Conservation (phyloP, 1,140 invertebrate species). For the Drosophila suzukii region DNA sequence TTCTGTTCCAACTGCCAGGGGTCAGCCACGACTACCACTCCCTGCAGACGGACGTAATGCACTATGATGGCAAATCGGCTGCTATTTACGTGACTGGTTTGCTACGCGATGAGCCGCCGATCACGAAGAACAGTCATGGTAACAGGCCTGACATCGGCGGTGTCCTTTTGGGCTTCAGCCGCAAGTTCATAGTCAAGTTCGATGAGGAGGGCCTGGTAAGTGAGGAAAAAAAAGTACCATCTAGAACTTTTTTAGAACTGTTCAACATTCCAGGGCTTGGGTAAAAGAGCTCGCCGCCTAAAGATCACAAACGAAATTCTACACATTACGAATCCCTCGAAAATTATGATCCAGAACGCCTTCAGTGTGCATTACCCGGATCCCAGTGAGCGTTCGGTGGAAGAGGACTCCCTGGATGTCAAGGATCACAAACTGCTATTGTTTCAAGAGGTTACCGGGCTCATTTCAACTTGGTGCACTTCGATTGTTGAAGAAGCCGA, state of each 20-base stretch:
- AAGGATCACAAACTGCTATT: constrained; percentile 65
- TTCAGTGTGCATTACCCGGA: constrained; percentile 51
- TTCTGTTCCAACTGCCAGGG: constrained; percentile 61
- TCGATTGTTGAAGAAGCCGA: constrained; percentile 64
- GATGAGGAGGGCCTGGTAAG: constrained; percentile 33
- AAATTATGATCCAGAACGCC: constrained; percentile 38
- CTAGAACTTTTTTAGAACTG: background rate
- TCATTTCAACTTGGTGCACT: constrained; percentile 71
- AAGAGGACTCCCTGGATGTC: constrained; percentile 45
- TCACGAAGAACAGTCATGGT: background rate
- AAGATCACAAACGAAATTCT: constrained; percentile 69
- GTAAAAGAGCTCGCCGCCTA: constrained; percentile 33
- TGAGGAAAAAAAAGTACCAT: background rate
- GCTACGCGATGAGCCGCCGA: constrained; percentile 39
- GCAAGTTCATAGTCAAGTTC: constrained; percentile 62
- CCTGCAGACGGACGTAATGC: constrained; percentile 68
- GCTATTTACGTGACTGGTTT: constrained; percentile 52
- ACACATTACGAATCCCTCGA: constrained; percentile 57
- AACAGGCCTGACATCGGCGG: background rate
- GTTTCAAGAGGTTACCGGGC: constrained; percentile 65
- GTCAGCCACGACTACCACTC: constrained; percentile 65
- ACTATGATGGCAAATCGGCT: constrained; percentile 39
- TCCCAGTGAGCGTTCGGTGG: background rate
- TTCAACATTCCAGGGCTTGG: constrained; percentile 38
- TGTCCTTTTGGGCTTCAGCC: constrained; percentile 53